These are phyloP conservation scores for Diarsia brunnea DNA, from an alignment of 2,888 invertebrate species.

Conservation along the genomic window DNA sequence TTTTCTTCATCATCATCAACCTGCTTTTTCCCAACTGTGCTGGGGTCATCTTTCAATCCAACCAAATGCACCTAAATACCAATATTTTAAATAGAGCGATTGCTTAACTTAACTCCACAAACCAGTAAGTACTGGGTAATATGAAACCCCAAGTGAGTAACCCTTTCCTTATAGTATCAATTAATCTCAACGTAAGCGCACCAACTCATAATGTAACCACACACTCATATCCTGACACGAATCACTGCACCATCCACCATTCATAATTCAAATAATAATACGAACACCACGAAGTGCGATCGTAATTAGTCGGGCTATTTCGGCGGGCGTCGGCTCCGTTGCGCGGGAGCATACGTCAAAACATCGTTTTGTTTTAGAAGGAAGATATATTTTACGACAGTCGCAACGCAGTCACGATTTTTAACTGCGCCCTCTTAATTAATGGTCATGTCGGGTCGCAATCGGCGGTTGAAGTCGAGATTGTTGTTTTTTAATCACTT, in stretches of 20 bases:
- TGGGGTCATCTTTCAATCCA: too few species aligned
- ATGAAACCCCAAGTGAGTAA: too few species aligned
- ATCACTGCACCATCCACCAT: constrained; percentile 49
- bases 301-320: constrained; percentile 74
- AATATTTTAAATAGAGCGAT: too few species aligned
- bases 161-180: background rate
- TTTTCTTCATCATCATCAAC: too few species aligned
- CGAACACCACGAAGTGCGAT: constrained; percentile 58
- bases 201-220: background rate
- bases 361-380: constrained; percentile 71
- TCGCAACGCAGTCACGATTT: constrained; percentile 60
- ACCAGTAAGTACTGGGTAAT: too few species aligned
- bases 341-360: constrained; percentile 73
- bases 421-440: constrained; percentile 66
- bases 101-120: too few species aligned
- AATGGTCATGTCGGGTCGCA: constrained; percentile 63
- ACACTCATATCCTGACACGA: constrained; percentile 40
- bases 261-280: constrained; percentile 66
- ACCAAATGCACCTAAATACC: too few species aligned
- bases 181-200: background rate
- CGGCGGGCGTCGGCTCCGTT: constrained; percentile 62
- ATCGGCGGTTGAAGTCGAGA: constrained; percentile 57
- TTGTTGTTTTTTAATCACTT: constrained; percentile 56
- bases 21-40: too few species aligned
- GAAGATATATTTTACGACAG: constrained; percentile 69